Base-by-base conservation (phyloP, 1,140 invertebrate genomes). In the Eupristina koningsbergeri region DNA sequence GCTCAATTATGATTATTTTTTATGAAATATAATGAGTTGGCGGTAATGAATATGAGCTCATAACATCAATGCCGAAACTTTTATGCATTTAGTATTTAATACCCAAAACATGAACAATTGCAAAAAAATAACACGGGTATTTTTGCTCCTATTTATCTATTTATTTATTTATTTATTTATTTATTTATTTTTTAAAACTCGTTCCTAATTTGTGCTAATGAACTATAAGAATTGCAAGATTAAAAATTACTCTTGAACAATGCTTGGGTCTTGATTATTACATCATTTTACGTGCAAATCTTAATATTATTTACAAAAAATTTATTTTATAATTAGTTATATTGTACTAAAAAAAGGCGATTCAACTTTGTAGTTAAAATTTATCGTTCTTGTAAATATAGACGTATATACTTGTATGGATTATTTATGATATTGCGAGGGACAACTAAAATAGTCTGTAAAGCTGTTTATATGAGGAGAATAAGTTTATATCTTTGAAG, bases 1-100 rank as follows among this genome's bases (percentile, higher is more conserved):
- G 73, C 26, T 75, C 29, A n/a, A 22, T 2, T 22, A 63, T 17
- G 61, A 83, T 83, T 83, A 58, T 77, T 77, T 77, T 82, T 82
- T 76, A 67, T 64, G 61, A 64, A 81, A 82, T 67, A 15, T 50
- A 67, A 75, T 31, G 61, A 76, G 41, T 53, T 75, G 17, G n/a
- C 19, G 36, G 7, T 41, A 61, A 29, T 39, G 31, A 34, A 53
- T 45, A 53, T 22, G 17, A 45, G 22, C 26, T 41, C 1, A 19
- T 8, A 45, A 75, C 22, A 3, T 41, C 22, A 3, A 34, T 69
- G 13, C 19, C 34, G 1, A 69, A 69, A 39, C n/a, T n/a, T 5
- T 19, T 22, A 31, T 69, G 31, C 19, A 7, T 19, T 6, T 36
- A 31, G 9, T 17, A 39, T 19, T 69, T 69, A 13, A 69, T 19